phyloP scores from a whole-genome alignment of 2,797 vertebrate species.

The Agapornis canus region DNA sequence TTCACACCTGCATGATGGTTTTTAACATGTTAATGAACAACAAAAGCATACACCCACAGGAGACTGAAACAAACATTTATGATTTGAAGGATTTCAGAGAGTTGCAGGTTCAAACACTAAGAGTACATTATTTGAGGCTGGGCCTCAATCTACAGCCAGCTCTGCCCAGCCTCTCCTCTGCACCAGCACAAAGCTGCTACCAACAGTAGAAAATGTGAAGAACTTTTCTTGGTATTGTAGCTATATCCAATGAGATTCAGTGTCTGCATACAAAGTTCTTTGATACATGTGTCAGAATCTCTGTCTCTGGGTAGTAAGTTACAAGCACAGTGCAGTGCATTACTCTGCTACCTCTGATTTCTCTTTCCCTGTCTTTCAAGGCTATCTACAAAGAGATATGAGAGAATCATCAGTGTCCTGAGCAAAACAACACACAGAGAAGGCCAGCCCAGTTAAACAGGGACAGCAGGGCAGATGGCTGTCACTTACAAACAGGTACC shows the following conservation, averaged over 20 bases:
- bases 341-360: background rate
- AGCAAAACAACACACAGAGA: background rate
- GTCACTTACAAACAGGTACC: background rate
- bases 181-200: background rate
- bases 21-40: slow-evolving; percentile 80
- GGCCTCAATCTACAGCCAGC: background rate
- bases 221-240: background rate
- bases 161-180: background rate
- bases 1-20: slow-evolving; percentile 90
- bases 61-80: background rate
- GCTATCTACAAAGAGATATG: background rate
- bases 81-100: background rate
- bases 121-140: background rate
- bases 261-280: background rate
- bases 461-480: background rate
- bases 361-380: background rate
- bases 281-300: no score
- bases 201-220: background rate
- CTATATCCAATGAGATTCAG: background rate
- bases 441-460: background rate
- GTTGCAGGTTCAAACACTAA: background rate
- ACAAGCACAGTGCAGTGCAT: background rate
- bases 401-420: background rate
- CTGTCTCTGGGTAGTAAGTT: background rate
- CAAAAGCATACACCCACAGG: background rate